Evolutionary conservation across 2,797 vertebrate species (phyloP), one percentile per base, ranked within the genome.

Genomic region (Sarcophilus harrisii): DNA sequence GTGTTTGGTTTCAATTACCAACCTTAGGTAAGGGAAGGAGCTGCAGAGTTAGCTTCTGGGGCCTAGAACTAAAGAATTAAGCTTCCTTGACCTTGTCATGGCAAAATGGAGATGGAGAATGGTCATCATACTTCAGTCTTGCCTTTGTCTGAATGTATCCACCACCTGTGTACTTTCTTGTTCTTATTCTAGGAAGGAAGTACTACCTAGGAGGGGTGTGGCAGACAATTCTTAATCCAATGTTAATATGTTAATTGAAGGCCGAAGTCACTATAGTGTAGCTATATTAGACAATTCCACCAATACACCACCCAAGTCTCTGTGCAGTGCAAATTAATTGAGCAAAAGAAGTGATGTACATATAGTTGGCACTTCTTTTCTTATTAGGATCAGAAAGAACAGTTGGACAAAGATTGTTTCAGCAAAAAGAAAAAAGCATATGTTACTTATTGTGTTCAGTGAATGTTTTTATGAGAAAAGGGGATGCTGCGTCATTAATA

Each of bases 381-480:
- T 95, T 97, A 87, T 94, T 94, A 96, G 96, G 96, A 98, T 98
- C 97, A 95, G 96, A 98, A 98, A 94, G 96, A 97, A 92, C 95
- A 96, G 93, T 91, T 97, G 97, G 97, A 96, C 62, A 97, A 96
- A 97, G 97, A 97, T 95, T 95, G 57, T 97, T 98, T 98, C 95
- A 95, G 97, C 93, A 96, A 92, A 93, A 97, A 97, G 97, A 97
- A 98, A 96, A 98, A 98, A 98, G 96, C 98, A 97, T 98, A 98
- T 98, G 98, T 98, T 98, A 95, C 98, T 98, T 98, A 98, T 98
- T 98, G 98, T 98, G 98, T 98, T 30, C 98, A 98, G 97, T 96
- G 96, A 97, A 95, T 97, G 97, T 98, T 98, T 98, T 98, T 98
- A 97, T 98, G 98, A 98, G 98, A 97, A 98, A 97, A 98, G 96